A percentile compares a stretch with the other conserved stretches of the same genome.
These are phyloP conservation scores for Heliconius ismenius DNA, from an alignment of 2,888 invertebrate species.

Conservation along the genomic window DNA sequence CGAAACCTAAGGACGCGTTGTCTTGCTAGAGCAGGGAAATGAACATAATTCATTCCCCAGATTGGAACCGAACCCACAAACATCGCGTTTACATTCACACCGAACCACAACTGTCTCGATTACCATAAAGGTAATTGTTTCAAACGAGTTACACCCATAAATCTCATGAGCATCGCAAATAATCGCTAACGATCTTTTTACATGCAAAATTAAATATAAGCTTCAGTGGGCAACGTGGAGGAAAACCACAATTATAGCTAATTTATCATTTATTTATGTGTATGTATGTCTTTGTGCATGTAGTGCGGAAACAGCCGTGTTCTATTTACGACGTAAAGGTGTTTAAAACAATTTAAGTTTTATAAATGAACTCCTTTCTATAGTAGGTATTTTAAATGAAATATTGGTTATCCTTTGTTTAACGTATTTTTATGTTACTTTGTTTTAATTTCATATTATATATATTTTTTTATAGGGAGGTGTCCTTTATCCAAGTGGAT, in stretches of 20 bases:
- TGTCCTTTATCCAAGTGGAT: too few relatives aligned
- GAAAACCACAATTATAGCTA: conserved; percentile 45
- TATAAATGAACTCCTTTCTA: not conserved
- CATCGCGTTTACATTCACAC: not conserved
- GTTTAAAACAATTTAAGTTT: conserved; percentile 5
- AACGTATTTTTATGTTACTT: not conserved
- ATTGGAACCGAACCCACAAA: not conserved
- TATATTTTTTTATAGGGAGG: too few relatives aligned
- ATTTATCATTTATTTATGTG: conserved; percentile 37
- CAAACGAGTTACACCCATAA: conserved; percentile 66
- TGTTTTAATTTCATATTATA: too few relatives aligned
- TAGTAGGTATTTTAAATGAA: not conserved
- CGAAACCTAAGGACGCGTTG: too few relatives aligned
- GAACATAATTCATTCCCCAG: too few relatives aligned
- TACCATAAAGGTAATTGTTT: conserved; percentile 71
- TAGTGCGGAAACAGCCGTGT: conserved; percentile 11
- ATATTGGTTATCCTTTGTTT: not conserved
- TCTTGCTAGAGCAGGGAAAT: too few relatives aligned
- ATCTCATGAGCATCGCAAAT: conserved; percentile 59
- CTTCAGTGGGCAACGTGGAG: conserved; percentile 37
- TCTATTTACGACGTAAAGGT: conserved; percentile 11
- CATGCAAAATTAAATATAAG: conserved; percentile 42
- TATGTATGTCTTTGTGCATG: not conserved
- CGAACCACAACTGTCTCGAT: conserved; percentile 46
- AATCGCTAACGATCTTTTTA: conserved; percentile 40